Base-by-base conservation (phyloP, 2,113 vertebrate genomes). In the Mastomys natalensis region DNA sequence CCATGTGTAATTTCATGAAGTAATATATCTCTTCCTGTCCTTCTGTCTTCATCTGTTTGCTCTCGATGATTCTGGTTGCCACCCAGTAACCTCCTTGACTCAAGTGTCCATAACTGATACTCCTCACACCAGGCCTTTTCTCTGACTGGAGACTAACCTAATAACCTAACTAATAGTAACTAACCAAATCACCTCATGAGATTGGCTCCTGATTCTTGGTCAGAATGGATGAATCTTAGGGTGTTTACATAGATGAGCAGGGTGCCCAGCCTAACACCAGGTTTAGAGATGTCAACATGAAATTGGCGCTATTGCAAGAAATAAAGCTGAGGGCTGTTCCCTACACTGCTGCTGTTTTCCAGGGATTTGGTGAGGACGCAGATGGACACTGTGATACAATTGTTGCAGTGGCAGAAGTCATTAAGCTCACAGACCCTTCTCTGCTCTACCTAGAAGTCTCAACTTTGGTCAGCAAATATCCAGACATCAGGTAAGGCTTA, bases 391-490 rank as follows among this genome's bases (percentile, higher is more conserved):
- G 99, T 94, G 99, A 99, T 12, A 99, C 99, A 53, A 99, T 99
- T 84, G 74, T 99, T 74, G 99, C 99, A 21, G 99, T 99, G 6
- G 99, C 99, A 3, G 99, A 99, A 89, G 99, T 99, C 45, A 99
- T 99, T 92, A 99, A 99, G 97, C 99, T 99, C 70, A 99, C 99
- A 0, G 99, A 99, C 96, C 99, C 99, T n/a, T 99, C 99, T 0
- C 98, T 99, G 76, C 99, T 99, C 48, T 99, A 99, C 95, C 98
- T 99, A 94, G 99, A 99, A 97, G 99, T 99, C 93, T 99, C 99
- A 68, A 99, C 99, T 0, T 98, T 99, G 97, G 99, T 99, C 97
- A 99, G 99, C 95, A 99, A 99, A 96, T 99, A 99, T 72, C 99
- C 99, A 15, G 99, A 99, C 89, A 99, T 99, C 98, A 99, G 99